phyloP scores from a whole-genome alignment of 2,888 invertebrate genomes.

The Graphium colonna region DNA sequence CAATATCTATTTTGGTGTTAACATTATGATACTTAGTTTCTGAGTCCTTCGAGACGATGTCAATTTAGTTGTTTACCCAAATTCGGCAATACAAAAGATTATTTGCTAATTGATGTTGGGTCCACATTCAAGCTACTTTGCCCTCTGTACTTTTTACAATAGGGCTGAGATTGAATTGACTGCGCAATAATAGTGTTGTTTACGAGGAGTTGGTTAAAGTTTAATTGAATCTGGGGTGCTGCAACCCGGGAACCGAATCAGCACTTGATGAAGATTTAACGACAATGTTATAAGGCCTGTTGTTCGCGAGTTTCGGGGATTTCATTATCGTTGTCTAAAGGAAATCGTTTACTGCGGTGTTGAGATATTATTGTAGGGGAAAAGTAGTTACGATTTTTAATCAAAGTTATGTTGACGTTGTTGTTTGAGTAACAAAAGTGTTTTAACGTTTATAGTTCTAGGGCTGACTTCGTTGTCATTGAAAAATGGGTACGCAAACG shows the following conservation, averaged over 20 bases:
- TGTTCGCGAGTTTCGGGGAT: constrained; percentile 53
- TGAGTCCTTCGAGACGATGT: constrained; percentile 11
- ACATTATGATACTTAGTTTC: too few relatives aligned
- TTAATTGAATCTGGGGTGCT: constrained; percentile 68
- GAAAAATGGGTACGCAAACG: too few relatives aligned
- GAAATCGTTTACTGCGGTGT: not conserved
- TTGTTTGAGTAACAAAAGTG: too few relatives aligned
- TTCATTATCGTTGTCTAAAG: constrained; percentile 39
- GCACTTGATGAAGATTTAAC: constrained; percentile 60
- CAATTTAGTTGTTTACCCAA: constrained; percentile 23
- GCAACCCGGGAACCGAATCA: constrained; percentile 38
- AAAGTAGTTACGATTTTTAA: not conserved
- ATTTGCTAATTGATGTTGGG: constrained; percentile 51
- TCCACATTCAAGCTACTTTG: constrained; percentile 25
- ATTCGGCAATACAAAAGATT: constrained; percentile 25
- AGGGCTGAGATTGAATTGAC: constrained; percentile 45
- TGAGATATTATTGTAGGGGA: not conserved
- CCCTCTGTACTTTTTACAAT: constrained; percentile 27
- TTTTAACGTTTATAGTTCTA: too few relatives aligned
- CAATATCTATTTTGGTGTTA: not conserved
- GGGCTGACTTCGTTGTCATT: too few relatives aligned
- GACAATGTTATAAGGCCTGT: constrained; percentile 49
- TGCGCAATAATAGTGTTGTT: constrained; percentile 66
- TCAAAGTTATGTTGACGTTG: not conserved
- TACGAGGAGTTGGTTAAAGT: constrained; percentile 74